Conservation (phyloP, 2,888 invertebrate species). For the Drosophila barbarae region DNA sequence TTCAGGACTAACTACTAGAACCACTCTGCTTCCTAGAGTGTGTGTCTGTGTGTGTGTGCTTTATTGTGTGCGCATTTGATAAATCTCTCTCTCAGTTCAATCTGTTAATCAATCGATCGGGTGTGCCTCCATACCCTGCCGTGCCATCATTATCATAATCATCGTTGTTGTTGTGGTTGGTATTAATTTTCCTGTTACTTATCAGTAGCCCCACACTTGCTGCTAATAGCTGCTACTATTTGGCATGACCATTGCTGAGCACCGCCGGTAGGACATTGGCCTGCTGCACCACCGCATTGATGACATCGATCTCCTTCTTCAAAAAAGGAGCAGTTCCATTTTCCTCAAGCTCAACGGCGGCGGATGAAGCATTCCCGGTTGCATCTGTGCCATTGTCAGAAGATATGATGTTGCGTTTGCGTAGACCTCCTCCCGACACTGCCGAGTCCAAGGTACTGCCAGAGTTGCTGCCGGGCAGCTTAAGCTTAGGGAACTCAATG, state of each 20-base stretch:
- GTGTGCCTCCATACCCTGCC: slow-evolving; percentile 29
- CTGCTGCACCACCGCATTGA: slow-evolving; percentile 80
- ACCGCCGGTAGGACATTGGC: slow-evolving; percentile 79
- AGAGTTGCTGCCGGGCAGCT: slow-evolving; percentile 48
- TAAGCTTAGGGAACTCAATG: slow-evolving; percentile 66
- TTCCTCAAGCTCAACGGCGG: slow-evolving; percentile 32
- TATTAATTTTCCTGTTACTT: slow-evolving; percentile 1
- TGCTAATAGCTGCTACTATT: slow-evolving; percentile 67
- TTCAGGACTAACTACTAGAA: slow-evolving; percentile 20
- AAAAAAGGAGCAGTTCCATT: slow-evolving; percentile 69
- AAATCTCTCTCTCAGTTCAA: slow-evolving; percentile 21
- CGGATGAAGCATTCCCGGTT: neutral
- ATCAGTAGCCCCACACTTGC: slow-evolving; percentile 11
- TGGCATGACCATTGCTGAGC: slow-evolving; percentile 80
- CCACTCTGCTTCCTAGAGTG: neutral
- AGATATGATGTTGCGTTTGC: slow-evolving; percentile 75
- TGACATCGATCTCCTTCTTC: slow-evolving; percentile 79
- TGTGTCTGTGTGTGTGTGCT: slow-evolving; percentile 6
- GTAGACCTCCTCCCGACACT: slow-evolving; percentile 59
- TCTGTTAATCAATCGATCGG: slow-evolving; percentile 15
- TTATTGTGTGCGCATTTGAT: slow-evolving; percentile 26
- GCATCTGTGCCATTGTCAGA: slow-evolving; percentile 41
- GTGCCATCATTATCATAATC: slow-evolving; percentile 3
- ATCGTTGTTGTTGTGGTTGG: slow-evolving; percentile 30
- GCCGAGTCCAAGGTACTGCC: slow-evolving; percentile 47